phyloP scores from a whole-genome alignment of 2,113 vertebrate genomes.

The Zootoca vivipara region DNA sequence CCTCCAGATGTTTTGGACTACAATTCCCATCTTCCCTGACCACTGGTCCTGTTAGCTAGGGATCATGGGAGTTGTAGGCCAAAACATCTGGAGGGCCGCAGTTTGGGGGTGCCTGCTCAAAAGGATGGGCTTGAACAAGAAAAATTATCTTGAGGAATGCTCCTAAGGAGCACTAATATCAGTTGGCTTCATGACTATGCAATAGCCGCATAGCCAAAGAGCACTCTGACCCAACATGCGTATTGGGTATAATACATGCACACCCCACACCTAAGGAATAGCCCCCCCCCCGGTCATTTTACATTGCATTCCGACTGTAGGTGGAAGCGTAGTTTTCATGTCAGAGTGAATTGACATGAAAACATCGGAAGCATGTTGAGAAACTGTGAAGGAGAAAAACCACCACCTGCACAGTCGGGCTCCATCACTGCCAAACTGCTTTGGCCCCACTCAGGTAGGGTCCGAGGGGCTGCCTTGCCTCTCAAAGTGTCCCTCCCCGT shows the following conservation, averaged over 20 bases:
- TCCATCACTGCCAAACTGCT: too few relatives aligned
- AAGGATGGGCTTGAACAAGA: neutral
- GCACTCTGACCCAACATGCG: neutral
- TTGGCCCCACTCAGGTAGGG: too few relatives aligned
- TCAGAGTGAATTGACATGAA: neutral
- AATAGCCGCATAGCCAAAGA: neutral
- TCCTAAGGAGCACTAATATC: neutral
- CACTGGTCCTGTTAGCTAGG: too few relatives aligned
- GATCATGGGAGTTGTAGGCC: too few relatives aligned
- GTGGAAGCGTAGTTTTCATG: neutral
- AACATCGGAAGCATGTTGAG: neutral
- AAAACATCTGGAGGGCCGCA: too few relatives aligned
- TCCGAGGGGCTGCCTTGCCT: fast-evolving
- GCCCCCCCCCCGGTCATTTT: neutral
- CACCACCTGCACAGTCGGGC: too few relatives aligned
- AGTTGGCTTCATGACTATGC: neutral
- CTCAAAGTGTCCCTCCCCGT: neutral
- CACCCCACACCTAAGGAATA: neutral
- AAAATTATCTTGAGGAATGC: neutral
- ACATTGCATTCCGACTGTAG: neutral
- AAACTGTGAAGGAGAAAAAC: too few relatives aligned
- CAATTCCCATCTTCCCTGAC: too few relatives aligned
- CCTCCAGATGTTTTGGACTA: too few relatives aligned
- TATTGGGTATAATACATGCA: neutral
- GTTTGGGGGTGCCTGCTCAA: too few relatives aligned